phyloP scores from a whole-genome alignment of 1,140 invertebrate genomes.

The Brachionus rotundiformis region DNA sequence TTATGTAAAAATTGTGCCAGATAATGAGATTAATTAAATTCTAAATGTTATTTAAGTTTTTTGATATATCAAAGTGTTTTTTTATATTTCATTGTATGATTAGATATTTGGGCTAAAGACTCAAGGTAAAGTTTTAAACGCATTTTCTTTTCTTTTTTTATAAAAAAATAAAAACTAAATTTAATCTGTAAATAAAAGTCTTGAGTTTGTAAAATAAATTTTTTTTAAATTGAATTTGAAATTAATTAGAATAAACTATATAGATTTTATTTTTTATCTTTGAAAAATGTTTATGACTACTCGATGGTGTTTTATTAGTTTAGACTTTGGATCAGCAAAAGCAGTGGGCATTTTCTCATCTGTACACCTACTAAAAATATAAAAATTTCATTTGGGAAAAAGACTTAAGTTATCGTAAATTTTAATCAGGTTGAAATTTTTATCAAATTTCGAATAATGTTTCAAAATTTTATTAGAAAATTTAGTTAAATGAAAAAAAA shows the following conservation, averaged over 20 bases:
- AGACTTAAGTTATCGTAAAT: neutral
- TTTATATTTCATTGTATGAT: neutral
- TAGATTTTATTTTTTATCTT: no score
- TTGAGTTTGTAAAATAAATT: neutral
- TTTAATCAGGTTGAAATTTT: neutral
- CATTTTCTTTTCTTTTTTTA: neutral
- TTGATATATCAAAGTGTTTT: constrained; percentile 7
- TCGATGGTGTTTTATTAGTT: no score
- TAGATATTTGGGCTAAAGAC: neutral
- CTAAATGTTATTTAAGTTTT: neutral
- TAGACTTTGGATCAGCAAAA: neutral
- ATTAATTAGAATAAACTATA: no score
- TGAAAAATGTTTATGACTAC: no score
- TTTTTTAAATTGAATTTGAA: neutral
- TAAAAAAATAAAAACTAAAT: neutral
- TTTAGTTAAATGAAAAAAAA: neutral
- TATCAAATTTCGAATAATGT: neutral
- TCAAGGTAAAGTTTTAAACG: neutral
- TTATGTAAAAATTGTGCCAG: constrained; percentile 13
- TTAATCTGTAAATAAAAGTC: neutral
- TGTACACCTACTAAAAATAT: neutral
- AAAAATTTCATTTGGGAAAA: neutral
- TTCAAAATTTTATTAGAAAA: neutral
- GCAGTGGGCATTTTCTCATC: neutral
- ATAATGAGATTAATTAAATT: neutral